phyloP scores from a whole-genome alignment of 2,113 vertebrate genomes.

The Poeciliopsis retropinna region DNA sequence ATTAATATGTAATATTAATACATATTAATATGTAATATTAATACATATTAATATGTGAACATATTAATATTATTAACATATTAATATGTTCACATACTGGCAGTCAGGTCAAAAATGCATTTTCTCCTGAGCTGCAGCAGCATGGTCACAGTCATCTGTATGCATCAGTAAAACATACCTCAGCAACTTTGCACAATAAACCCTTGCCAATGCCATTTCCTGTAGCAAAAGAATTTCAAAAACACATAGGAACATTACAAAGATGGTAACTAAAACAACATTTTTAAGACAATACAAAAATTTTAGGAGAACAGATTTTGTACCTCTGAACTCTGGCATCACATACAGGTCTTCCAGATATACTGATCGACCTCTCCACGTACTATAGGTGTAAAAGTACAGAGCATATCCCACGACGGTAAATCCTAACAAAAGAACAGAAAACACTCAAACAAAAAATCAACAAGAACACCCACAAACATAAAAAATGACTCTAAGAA shows the following conservation, averaged over 20 bases:
- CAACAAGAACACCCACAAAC: not conserved
- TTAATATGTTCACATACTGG: too few species aligned
- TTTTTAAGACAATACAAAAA: not conserved
- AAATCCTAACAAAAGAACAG: constrained; percentile 63
- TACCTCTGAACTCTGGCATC: constrained; percentile 86
- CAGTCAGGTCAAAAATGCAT: not conserved
- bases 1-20: too few species aligned
- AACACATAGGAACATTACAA: not conserved
- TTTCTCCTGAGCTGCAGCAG: not conserved
- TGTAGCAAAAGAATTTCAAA: constrained; percentile 27
- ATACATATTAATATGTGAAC: too few species aligned
- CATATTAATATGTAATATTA: too few species aligned
- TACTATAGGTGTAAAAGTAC: constrained; percentile 85
- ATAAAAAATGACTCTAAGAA: too few species aligned
- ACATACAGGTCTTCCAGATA: constrained; percentile 89
- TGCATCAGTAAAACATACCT: constrained; percentile 62
- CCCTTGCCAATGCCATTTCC: constrained; percentile 81
- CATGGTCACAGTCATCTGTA: not conserved
- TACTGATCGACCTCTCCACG: constrained; percentile 77
- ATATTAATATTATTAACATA: too few species aligned
- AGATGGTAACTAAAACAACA: not conserved
- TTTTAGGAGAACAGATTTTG: not conserved
- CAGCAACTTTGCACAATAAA: constrained; percentile 77
- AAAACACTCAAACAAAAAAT: not conserved
- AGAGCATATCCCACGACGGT: constrained; percentile 80